These are phyloP conservation scores for Leuciscus waleckii DNA, from an alignment of 2,797 vertebrate genomes.

Conservation along the genomic window DNA sequence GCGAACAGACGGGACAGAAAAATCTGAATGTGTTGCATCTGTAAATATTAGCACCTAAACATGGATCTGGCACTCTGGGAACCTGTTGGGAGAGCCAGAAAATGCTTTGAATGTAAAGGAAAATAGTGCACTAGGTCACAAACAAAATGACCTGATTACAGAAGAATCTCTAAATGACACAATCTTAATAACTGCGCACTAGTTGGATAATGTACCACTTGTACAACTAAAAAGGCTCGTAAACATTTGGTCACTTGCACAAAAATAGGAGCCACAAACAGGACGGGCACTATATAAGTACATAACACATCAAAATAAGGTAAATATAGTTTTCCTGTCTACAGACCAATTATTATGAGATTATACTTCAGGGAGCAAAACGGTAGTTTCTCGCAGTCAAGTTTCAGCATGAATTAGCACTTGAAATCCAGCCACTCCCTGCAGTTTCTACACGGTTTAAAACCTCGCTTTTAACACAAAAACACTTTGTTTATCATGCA, in stretches of 20 bases:
- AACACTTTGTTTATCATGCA: conserved; percentile 16
- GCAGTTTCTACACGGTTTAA: background rate
- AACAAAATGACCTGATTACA: background rate
- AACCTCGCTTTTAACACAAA: conserved; percentile 19
- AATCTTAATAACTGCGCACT: background rate
- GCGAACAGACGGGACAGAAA: background rate
- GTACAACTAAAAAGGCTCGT: background rate
- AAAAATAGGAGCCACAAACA: conserved; percentile 32
- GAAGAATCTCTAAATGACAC: background rate
- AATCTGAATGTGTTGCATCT: background rate
- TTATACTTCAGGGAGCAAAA: conserved; percentile 53
- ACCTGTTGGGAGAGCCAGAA: background rate
- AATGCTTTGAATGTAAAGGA: background rate
- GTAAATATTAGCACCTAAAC: background rate
- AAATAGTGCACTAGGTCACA: background rate
- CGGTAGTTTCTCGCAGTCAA: conserved; percentile 45
- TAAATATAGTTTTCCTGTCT: conserved; percentile 54
- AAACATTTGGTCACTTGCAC: background rate
- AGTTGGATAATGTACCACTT: background rate
- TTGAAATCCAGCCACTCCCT: conserved; percentile 8
- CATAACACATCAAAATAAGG: conserved; percentile 48
- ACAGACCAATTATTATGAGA: conserved; percentile 58
- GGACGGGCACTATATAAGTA: conserved; percentile 37
- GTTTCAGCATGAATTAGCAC: conserved; percentile 45
- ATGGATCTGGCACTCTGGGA: background rate